Conservation (phyloP, 2,113 vertebrate species). For the Myiagra hebetior region DNA sequence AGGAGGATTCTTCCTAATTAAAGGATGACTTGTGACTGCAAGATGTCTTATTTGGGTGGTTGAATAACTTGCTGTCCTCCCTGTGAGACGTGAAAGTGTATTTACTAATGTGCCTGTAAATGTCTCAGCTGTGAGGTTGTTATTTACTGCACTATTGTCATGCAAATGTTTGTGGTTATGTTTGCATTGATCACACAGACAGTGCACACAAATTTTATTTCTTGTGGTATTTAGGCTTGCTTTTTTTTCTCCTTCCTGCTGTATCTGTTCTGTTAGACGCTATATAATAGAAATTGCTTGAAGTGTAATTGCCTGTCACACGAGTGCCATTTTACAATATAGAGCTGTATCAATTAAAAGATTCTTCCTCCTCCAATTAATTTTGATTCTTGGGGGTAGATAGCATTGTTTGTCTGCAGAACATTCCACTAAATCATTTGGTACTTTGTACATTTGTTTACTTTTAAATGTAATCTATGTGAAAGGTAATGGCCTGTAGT, state of each 20-base stretch:
- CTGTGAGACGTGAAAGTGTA: not conserved
- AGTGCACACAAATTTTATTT: not conserved
- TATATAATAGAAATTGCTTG: not conserved
- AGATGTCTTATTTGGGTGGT: not conserved
- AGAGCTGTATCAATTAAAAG: not conserved
- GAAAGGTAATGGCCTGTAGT: not conserved
- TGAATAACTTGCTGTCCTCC: not conserved
- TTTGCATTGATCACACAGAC: conserved; percentile 21
- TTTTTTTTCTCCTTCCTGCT: not conserved
- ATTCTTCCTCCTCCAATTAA: not conserved
- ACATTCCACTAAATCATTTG: not conserved
- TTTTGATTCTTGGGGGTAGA: not conserved
- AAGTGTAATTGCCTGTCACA: not conserved
- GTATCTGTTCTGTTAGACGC: not conserved
- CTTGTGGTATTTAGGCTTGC: not conserved
- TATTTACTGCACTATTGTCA: conserved; percentile 47
- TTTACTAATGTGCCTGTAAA: conserved; percentile 1
- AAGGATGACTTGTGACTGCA: not conserved
- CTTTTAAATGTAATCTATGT: not conserved
- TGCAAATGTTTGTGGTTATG: conserved; percentile 36
- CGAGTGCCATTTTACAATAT: not conserved
- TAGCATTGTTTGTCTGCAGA: not conserved
- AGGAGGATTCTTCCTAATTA: not conserved
- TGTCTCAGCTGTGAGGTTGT: conserved; percentile 1
- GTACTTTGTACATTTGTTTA: not conserved